Percentiles rank a stretch among this genome's conserved stretches.
Conservation (phyloP, 2,113 vertebrate species). For the Centrocercus urophasianus region DNA sequence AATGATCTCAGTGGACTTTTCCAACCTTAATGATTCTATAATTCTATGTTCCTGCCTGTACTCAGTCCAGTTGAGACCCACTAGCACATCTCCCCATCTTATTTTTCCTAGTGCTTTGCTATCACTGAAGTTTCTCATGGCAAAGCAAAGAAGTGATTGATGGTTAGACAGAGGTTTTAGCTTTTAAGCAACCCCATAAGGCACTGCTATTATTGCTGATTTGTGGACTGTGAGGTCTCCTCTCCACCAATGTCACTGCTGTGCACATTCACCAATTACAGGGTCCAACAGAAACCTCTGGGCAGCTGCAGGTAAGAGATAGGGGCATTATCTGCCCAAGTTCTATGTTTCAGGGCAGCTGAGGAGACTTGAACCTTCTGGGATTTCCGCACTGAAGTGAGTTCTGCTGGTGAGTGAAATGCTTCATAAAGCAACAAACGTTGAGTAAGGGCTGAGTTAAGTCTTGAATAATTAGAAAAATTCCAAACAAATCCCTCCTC, state of each 20-base stretch:
- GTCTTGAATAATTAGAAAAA: constrained; percentile 16
- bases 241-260: rapidly evolving
- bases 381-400: background rate
- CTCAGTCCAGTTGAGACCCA: background rate
- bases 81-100: background rate
- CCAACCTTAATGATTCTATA: too few species aligned
- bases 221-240: background rate
- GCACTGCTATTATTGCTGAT: background rate
- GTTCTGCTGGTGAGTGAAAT: background rate
- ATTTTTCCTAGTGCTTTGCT: background rate
- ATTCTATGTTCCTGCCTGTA: background rate
- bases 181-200: background rate
- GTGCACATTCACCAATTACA: background rate
- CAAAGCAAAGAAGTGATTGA: background rate
- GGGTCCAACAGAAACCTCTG: background rate
- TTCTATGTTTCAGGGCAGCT: background rate
- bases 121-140: background rate
- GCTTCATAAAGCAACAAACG: background rate
- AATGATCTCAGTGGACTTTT: too few species aligned
- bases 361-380: background rate
- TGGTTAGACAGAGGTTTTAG: background rate
- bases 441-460: background rate
- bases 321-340: background rate
- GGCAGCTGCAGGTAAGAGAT: background rate
- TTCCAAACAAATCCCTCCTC: background rate